These are phyloP conservation scores for Hassar affinis DNA, from an alignment of 2,113 vertebrate genomes.

Conservation along the genomic window DNA sequence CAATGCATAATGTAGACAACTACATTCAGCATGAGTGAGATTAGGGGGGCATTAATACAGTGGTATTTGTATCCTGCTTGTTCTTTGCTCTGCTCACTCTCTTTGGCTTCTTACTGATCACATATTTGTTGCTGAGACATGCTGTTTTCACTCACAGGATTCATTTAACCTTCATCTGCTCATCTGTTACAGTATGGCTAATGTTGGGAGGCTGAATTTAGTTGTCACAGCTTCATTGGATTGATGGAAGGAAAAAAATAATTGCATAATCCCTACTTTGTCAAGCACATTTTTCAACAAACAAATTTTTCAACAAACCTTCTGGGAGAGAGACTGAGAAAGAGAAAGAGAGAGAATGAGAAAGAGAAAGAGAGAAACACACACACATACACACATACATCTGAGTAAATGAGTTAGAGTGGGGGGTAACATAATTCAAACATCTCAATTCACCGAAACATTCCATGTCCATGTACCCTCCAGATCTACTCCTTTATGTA, in stretches of 20 bases:
- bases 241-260: constrained; percentile 64
- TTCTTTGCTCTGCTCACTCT: constrained; percentile 66
- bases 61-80: constrained; percentile 70
- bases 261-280: constrained; percentile 72
- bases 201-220: constrained; percentile 62
- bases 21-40: constrained; percentile 75
- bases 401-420: too few species aligned
- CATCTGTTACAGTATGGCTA: constrained; percentile 70
- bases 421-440: too few species aligned
- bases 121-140: constrained; percentile 69
- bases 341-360: constrained; percentile 20
- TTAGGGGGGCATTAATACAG: constrained; percentile 85
- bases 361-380: constrained; percentile 11
- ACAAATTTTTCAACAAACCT: neutral
- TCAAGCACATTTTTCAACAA: constrained; percentile 68
- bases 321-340: constrained; percentile 11
- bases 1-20: constrained; percentile 81
- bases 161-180: constrained; percentile 73
- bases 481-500: too few species aligned
- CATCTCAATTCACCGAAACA: too few species aligned
- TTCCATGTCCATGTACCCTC: too few species aligned
- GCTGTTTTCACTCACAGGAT: constrained; percentile 71
- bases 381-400: neutral
- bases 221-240: constrained; percentile 65
- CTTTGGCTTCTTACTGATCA: constrained; percentile 72